Base-by-base conservation (phyloP, 2,113 vertebrate species). In the Hydrochoerus hydrochaeris region DNA sequence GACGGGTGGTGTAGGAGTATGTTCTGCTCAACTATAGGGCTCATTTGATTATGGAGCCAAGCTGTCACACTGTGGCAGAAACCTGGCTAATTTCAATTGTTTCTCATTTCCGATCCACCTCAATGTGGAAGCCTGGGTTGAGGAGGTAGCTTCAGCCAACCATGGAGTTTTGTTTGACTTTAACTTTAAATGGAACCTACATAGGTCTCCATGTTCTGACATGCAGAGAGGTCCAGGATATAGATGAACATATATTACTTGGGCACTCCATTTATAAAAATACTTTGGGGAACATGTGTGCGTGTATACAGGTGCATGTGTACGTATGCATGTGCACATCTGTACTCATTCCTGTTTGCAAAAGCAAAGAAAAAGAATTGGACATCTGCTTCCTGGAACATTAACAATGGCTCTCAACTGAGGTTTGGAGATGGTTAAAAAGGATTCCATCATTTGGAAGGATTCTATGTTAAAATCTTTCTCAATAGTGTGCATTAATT, bases 401-500 rank as follows among this genome's bases (percentile, higher is more conserved):
- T 69, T 46, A 94, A 35, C 26, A 44, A 41, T 83, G 22, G 44
- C 54, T 44, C 62, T 46, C 17, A 73, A 9, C 35, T 44, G 44
- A 91, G 32, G 20, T 2, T 44, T 16, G 26, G 5, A 63, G 8
- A 94, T 28, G 38, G 8, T 49, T n/a, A 58, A 4, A 71, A n/a
- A 2, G 3, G 75, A 67, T 20, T 58, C 1, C 9, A 80, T 78
- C 73, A 67, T 28, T 82, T 78, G 54, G 54, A 57, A 20, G 54
- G 54, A 84, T 57, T 91, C 8, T 83, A 92, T 87, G 81, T 60
- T 58, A 9, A 95, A 89, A 81, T 69, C 5, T 77, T 81, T 90
- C 80, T 77, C 30, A 87, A 38, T 30, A 65, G 35, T 3, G 13
- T 6, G 2, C 1, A 8, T 67, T 84, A 63, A 46, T 71, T 24